These are phyloP conservation scores for Phthorimaea operculella DNA, from an alignment of 1,140 invertebrate genomes.

Conservation along the genomic window DNA sequence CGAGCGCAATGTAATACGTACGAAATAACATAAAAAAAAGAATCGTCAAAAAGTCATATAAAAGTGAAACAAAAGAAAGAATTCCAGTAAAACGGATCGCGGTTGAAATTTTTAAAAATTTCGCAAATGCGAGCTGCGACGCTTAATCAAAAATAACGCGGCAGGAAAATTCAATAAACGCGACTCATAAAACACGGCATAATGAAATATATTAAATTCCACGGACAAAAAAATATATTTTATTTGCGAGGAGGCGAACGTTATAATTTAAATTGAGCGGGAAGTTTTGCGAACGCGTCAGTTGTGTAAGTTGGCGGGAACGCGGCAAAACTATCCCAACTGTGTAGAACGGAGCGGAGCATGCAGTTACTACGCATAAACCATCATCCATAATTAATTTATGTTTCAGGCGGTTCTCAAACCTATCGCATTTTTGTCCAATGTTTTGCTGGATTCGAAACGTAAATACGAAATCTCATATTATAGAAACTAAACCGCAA, in stretches of 20 bases:
- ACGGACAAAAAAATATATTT: slow-evolving; percentile 38
- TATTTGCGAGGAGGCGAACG: slow-evolving; percentile 22
- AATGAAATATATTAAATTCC: slow-evolving; percentile 53
- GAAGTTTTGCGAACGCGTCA: slow-evolving; percentile 7
- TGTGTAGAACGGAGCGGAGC: neutral
- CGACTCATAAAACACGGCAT: slow-evolving; percentile 39
- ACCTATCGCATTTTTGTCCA: too few species aligned
- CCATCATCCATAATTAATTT: too few species aligned
- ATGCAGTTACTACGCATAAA: neutral
- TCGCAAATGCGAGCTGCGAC: slow-evolving; percentile 18
- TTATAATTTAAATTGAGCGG: slow-evolving; percentile 39
- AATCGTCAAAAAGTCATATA: neutral
- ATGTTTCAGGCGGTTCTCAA: too few species aligned
- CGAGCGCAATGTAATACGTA: too few species aligned
- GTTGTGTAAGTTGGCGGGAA: neutral
- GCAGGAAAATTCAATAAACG: slow-evolving; percentile 46
- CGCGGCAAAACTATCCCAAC: too few species aligned
- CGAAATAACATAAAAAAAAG: too few species aligned
- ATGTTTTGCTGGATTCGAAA: too few species aligned
- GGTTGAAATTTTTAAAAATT: slow-evolving; percentile 28
- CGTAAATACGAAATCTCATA: too few species aligned
- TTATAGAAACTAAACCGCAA: too few species aligned
- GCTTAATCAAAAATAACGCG: slow-evolving; percentile 47
- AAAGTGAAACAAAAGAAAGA: slow-evolving; percentile 1
- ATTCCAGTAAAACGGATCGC: slow-evolving; percentile 11